Evolutionary conservation across 2,113 vertebrate genomes (phyloP), one percentile per base, ranked within the genome.

Genomic region (Nesogale talazaci): DNA sequence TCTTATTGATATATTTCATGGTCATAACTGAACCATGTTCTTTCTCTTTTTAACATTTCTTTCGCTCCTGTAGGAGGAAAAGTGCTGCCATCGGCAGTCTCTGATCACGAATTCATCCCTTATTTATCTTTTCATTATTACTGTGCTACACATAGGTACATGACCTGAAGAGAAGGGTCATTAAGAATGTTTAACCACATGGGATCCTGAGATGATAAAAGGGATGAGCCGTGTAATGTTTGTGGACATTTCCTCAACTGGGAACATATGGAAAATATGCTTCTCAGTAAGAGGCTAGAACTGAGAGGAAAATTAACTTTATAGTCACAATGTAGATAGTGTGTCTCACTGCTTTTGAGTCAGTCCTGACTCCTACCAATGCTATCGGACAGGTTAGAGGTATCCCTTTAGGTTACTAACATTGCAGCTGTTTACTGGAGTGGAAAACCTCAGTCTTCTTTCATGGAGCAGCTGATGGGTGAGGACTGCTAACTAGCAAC

Each of bases 31-130:
- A 82, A 95, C 57, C 3, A 4, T 67, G 79, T 59, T 34, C 23
- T 94, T 96, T 92, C 86, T 89, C 90, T 95, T 70, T 95, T 89
- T 95, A 94, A 14, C 85, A 96, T 94, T 96, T 96, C 83, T 96
- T 94, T 63, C 57, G 94, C 17, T 20, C 17, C 67, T 70, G 25
- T 46, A 5, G 88, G 88, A 1, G 10, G 46, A 85, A 31, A 86
- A 79, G 0, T 56, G 52, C 86, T 84, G n/a, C 52, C 61, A 79
- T 88, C 81, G 67, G n/a, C 34, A 61, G 11, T 52, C 25, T 61
- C 90, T 93, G 27, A 84, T 94, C 27, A 10, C 23, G 85, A 23
- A 59, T 89, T 9, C 46, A 10, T 76, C 61, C 83, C 2, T 20
- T 83, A 75, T 90, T 96, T 91, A 93, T 81, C 56, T 95, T 69